These are phyloP conservation scores for Pygathrix nemaeus DNA, from an alignment of 2,113 vertebrate species.

Conservation along the genomic window DNA sequence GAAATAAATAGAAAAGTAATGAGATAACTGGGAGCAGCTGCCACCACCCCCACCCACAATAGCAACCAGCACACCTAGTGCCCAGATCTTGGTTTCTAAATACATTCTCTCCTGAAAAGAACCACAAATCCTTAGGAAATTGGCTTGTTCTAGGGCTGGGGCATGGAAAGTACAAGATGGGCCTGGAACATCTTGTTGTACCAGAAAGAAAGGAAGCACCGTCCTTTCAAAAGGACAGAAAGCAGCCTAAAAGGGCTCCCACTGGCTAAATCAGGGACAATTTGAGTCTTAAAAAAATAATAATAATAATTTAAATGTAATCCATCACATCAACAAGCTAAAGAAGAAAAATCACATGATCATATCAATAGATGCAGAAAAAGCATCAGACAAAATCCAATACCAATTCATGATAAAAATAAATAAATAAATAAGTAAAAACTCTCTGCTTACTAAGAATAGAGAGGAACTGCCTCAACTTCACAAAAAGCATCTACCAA, in stretches of 20 bases:
- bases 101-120: background rate
- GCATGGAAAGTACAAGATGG: background rate
- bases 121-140: background rate
- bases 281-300: background rate
- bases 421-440: background rate
- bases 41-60: background rate
- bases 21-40: background rate
- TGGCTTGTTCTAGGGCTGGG: background rate
- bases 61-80: background rate
- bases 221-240: background rate
- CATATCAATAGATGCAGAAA: background rate
- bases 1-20: background rate
- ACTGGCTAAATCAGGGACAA: background rate
- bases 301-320: background rate
- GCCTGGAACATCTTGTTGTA: background rate
- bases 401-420: background rate
- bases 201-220: background rate
- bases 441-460: background rate
- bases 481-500: background rate
- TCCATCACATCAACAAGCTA: background rate
- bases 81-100: background rate
- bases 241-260: background rate
- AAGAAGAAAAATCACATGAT: background rate
- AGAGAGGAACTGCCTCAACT: background rate
- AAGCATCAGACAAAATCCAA: background rate